These are phyloP conservation scores for Gadus chalcogrammus DNA, from an alignment of 2,113 vertebrate species.

Conservation along the genomic window DNA sequence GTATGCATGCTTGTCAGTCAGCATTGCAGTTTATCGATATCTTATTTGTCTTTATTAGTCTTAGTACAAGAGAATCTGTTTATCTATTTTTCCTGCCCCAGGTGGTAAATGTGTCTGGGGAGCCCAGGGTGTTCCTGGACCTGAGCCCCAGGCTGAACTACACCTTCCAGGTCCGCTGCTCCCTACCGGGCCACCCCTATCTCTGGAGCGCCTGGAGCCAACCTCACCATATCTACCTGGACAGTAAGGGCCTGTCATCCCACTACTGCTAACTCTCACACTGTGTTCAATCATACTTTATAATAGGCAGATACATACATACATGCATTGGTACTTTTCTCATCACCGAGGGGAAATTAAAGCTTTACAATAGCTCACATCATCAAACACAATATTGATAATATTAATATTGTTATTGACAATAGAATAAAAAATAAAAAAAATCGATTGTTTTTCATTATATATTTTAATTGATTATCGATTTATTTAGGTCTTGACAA, in stretches of 20 bases:
- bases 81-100: conserved; percentile 42
- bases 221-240: conserved; percentile 58
- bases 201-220: conserved; percentile 90
- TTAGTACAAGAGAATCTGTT: not conserved
- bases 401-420: no score
- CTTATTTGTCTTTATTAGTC: no score
- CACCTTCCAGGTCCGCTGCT: conserved; percentile 76
- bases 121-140: conserved; percentile 57
- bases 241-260: conserved; percentile 65
- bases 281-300: no score
- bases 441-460: not conserved
- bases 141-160: conserved; percentile 67
- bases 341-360: no score
- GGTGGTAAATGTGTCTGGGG: conserved; percentile 57
- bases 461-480: not conserved
- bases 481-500: not conserved
- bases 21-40: no score
- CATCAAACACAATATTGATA: not conserved
- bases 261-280: no score
- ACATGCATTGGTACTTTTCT: no score
- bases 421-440: no score
- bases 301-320: no score
- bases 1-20: no score
- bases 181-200: conserved; percentile 45
- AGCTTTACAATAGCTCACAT: not conserved